These are phyloP conservation scores for Oikopleura dioica DNA, from an alignment of 23 tunicate species.

Conservation along the genomic window DNA sequence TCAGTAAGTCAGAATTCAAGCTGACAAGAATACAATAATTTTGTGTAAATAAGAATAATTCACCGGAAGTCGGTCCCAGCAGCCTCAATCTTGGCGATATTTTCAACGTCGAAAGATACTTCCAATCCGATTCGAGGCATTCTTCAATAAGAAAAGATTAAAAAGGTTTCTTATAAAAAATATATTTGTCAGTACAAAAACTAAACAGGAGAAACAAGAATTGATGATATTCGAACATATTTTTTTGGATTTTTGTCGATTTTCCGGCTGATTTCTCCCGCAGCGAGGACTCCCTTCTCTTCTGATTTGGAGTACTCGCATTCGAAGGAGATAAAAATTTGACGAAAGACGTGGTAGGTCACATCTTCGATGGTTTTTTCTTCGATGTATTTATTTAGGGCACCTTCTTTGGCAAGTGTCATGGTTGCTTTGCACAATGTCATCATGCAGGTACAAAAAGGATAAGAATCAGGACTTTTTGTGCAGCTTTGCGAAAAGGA, in stretches of 20 bases:
- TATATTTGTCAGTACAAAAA: not conserved
- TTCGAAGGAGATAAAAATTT: too few species aligned
- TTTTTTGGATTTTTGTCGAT: not conserved
- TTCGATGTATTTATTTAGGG: not conserved
- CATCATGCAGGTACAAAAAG: not conserved
- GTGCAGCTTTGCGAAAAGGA: not conserved
- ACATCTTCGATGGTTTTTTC: too few species aligned
- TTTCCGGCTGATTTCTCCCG: not conserved
- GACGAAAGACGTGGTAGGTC: too few species aligned
- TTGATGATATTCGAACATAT: not conserved
- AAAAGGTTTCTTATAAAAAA: not conserved
- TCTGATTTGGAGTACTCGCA: too few species aligned
- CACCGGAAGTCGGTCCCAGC: not conserved
- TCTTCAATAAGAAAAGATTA: not conserved
- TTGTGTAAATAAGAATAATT: too few species aligned
- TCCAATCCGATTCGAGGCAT: not conserved
- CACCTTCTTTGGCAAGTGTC: not conserved
- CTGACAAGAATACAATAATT: too few species aligned
- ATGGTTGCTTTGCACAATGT: not conserved
- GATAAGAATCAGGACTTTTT: not conserved
- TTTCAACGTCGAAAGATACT: not conserved
- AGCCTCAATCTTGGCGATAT: not conserved
- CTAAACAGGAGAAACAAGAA: not conserved
- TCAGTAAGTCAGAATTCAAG: too few species aligned
- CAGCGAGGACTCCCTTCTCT: not conserved